Evolutionary conservation across 2,113 vertebrate species (phyloP).

Genomic region (Myrmecobius fasciatus): DNA sequence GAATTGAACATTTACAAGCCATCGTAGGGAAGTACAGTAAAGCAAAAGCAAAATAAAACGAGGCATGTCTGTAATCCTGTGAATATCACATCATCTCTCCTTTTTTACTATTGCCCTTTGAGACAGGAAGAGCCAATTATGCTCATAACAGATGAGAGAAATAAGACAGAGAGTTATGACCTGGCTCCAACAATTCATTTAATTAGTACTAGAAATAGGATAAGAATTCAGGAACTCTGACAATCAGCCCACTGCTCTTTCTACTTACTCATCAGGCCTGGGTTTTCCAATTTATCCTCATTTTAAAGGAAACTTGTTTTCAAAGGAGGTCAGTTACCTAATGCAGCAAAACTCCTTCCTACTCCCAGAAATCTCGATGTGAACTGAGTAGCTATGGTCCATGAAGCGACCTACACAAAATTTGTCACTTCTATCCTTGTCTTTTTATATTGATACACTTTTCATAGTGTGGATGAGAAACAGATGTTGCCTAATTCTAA

Average conservation of each 20-base stretch:
- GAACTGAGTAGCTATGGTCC: neutral
- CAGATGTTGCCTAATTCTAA: neutral
- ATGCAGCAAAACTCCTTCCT: rapidly evolving
- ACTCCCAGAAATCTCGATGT: rapidly evolving
- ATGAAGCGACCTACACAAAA: neutral
- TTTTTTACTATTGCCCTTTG: neutral
- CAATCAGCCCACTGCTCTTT: neutral
- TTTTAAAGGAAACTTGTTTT: neutral
- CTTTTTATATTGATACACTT: neutral
- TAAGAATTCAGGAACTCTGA: neutral
- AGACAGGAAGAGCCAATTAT: neutral
- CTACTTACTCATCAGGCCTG: neutral
- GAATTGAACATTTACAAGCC: neutral
- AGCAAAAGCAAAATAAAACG: neutral
- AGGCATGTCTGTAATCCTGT: neutral
- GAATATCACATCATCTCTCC: neutral
- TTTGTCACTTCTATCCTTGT: neutral
- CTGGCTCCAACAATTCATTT: neutral
- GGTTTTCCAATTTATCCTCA: neutral
- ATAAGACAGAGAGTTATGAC: neutral
- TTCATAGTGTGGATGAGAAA: neutral
- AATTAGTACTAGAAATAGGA: neutral
- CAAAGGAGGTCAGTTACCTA: neutral
- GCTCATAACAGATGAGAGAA: neutral
- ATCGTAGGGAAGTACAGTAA: neutral